Conservation (phyloP, 2,888 invertebrate genomes). For the Chrysotoxum bicinctum region DNA sequence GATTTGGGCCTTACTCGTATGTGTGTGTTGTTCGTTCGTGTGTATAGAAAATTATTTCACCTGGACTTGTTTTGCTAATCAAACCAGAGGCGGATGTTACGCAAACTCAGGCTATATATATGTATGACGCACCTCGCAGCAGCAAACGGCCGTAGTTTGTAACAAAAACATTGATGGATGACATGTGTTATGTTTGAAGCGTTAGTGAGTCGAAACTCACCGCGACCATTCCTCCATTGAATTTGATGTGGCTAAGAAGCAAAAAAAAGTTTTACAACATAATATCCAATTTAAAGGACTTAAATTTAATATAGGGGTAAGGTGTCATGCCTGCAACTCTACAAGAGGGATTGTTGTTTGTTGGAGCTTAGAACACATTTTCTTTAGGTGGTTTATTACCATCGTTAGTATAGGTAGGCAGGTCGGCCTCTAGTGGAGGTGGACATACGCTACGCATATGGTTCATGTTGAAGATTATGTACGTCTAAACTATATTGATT, state of each 20-base stretch:
- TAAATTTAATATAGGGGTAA: no score
- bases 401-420: no score
- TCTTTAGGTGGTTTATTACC: no score
- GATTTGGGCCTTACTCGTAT: neutral
- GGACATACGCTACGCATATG: no score
- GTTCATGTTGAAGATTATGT: no score
- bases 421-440: no score
- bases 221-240: neutral
- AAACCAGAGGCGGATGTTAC: conserved; percentile 36
- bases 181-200: conserved; percentile 48
- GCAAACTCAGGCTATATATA: neutral
- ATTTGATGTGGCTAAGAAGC: neutral
- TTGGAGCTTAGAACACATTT: no score
- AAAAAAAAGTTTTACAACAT: conserved; percentile 52
- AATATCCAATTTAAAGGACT: no score
- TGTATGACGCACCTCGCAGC: neutral
- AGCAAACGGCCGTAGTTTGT: neutral
- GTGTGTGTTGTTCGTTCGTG: conserved; percentile 1
- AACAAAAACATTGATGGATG: conserved; percentile 60
- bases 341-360: no score
- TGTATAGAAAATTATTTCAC: conserved; percentile 53
- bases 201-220: conserved; percentile 3
- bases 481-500: no score
- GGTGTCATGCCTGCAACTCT: no score
- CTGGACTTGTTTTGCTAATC: conserved; percentile 52